Percentiles rank a stretch among this genome's conserved stretches.
These are phyloP conservation scores for Magallana ariakensis DNA, from an alignment of 1,140 invertebrate genomes.

Conservation along the genomic window DNA sequence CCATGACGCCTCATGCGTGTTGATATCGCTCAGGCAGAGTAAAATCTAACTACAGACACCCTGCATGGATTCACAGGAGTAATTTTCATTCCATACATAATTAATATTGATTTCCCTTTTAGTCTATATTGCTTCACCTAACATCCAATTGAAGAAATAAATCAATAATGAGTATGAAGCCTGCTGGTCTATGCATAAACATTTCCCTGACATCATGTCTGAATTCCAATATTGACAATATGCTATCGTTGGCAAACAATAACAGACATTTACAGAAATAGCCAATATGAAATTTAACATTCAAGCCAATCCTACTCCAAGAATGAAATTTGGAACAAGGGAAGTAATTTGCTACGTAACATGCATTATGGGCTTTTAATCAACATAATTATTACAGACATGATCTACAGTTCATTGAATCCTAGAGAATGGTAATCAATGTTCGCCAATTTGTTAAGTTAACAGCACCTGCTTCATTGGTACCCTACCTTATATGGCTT, in stretches of 20 bases:
- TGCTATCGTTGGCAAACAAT: neutral
- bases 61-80: no score
- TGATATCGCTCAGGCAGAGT: no score
- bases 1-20: no score
- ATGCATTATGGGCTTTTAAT: slow-evolving; percentile 1
- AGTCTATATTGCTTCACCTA: slow-evolving; percentile 31
- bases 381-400: slow-evolving; percentile 32
- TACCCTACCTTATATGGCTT: slow-evolving; percentile 1
- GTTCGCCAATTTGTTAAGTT: neutral
- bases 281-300: no score
- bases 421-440: neutral
- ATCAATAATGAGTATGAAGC: slow-evolving; percentile 9
- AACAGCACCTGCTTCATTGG: neutral
- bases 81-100: neutral
- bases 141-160: slow-evolving; percentile 28
- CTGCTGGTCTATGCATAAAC: slow-evolving; percentile 10
- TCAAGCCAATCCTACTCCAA: no score
- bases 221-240: slow-evolving; percentile 19
- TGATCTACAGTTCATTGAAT: slow-evolving; percentile 6
- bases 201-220: slow-evolving; percentile 33
- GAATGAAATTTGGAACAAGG: no score
- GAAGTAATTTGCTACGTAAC: neutral
- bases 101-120: slow-evolving; percentile 8
- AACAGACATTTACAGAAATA: no score
- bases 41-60: no score